Conservation (phyloP, 2,797 vertebrate genomes). For the Lagocephalus sceleratus region DNA sequence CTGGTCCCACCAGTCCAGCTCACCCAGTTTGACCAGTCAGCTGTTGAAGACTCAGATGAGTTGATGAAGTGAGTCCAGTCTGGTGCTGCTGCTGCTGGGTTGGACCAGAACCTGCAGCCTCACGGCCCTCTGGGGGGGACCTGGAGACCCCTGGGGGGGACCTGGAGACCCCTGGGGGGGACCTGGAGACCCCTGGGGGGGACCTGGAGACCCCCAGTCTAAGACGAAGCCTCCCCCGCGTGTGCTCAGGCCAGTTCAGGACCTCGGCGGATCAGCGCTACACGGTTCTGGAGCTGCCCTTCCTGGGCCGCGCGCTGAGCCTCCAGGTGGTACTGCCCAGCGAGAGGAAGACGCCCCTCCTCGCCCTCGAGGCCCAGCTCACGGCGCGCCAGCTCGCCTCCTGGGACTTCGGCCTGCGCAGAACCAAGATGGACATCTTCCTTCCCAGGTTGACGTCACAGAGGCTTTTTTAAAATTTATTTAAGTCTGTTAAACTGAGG, state of each 20-base stretch:
- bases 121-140: too few relatives aligned
- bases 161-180: too few relatives aligned
- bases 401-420: constrained; percentile 80
- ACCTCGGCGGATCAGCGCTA: constrained; percentile 75
- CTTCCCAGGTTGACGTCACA: constrained; percentile 80
- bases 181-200: too few relatives aligned
- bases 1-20: too few relatives aligned
- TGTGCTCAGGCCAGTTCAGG: constrained; percentile 81
- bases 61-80: too few relatives aligned
- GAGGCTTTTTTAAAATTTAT: not conserved
- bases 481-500: not conserved
- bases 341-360: constrained; percentile 75
- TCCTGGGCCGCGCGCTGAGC: constrained; percentile 76
- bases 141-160: too few relatives aligned
- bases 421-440: constrained; percentile 86
- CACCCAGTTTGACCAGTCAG: too few relatives aligned
- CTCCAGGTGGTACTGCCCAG: constrained; percentile 84
- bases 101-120: too few relatives aligned
- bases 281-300: constrained; percentile 82
- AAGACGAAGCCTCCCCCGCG: too few relatives aligned
- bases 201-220: too few relatives aligned
- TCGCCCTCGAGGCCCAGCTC: constrained; percentile 78
- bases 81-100: too few relatives aligned
- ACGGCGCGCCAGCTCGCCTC: constrained; percentile 72
- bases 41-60: too few relatives aligned